Evolutionary conservation across 1,140 invertebrate species (phyloP), one percentile per base, ranked within the genome.

Genomic region (Macrobrachium rosenbergii): DNA sequence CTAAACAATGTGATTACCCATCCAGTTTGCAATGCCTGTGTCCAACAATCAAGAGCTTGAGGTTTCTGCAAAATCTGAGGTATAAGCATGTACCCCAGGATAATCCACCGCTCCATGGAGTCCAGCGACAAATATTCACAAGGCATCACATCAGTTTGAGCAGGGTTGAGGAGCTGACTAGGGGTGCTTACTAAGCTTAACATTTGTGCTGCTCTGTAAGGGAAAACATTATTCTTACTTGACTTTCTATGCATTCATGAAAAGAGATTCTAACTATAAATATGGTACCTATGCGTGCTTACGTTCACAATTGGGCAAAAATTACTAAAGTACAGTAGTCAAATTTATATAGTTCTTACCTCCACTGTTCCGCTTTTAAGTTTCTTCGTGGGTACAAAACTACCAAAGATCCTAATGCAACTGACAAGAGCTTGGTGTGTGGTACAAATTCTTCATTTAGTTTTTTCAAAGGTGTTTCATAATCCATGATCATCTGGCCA

Each of bases 401-500:
- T 91, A 95, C 95, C 14, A 99, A 92, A 0, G 98, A 99, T 87
- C 95, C 94, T 45, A 99, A 92, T 17, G 98, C 98, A 91, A 95
- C 95, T 58, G 94, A 94, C 16, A 99, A 91, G 16, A 98, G 92
- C 92, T 98, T 97, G 67, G 97, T 95, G 92, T 99, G 98, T 0
- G 98, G 97, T 45, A 97, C 95, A 93, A 99, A 99, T 92, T 99
- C 99, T 92, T 99, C 99, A 2, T 96, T 95, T 0, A 99, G 93
- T 91, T 99, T 99, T 91, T 98, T 99, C 60, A 99, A 92, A 8
- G 99, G 99, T 45, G 95, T 94, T 92, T 99, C 99, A 92, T 99
- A 99, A 91, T 99, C 99, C 90, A 99, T 95, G 82, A 99, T 99
- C 95, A 99, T 95, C 92, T 99, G 97, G 0, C 98, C 98, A 45